Conservation (phyloP, 2,797 vertebrate genomes). For the Xiphorhynchus erythropygius region DNA sequence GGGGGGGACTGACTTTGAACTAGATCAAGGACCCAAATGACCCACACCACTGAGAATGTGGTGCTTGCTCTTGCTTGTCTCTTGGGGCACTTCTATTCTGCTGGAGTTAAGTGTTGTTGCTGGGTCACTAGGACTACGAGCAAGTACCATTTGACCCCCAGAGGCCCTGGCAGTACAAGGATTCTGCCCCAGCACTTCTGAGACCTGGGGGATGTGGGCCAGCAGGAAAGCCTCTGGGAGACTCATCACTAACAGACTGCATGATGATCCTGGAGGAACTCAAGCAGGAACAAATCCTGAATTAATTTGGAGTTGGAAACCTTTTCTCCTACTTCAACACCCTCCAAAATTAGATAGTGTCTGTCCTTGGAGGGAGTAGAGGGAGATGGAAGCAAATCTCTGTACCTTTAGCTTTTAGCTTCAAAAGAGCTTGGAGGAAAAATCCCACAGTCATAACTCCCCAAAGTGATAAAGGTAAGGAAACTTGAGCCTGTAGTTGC, state of each 20-base stretch:
- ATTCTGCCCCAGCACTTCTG: neutral
- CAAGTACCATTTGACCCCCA: neutral
- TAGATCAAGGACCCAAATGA: neutral
- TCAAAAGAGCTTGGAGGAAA: constrained; percentile 8
- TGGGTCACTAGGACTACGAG: neutral
- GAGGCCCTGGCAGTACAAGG: neutral
- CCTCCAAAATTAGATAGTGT: neutral
- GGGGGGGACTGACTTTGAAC: neutral
- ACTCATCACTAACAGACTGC: neutral
- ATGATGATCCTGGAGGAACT: constrained; percentile 2
- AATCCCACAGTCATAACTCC: neutral
- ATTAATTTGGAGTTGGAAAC: neutral
- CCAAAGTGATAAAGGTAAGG: neutral
- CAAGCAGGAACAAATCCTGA: neutral
- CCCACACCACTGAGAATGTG: neutral
- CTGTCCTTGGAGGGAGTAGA: neutral
- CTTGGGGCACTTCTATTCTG: neutral
- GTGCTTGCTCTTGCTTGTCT: neutral
- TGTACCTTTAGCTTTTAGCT: constrained; percentile 3
- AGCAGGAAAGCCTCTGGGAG: neutral
- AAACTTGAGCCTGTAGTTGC: neutral
- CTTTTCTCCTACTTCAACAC: constrained; percentile 4
- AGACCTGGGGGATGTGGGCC: neutral
- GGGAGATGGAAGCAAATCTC: neutral
- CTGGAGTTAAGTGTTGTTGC: neutral